Evolutionary conservation across 2,888 invertebrate species (phyloP).

Genomic region (Asteroscopus sphinx): DNA sequence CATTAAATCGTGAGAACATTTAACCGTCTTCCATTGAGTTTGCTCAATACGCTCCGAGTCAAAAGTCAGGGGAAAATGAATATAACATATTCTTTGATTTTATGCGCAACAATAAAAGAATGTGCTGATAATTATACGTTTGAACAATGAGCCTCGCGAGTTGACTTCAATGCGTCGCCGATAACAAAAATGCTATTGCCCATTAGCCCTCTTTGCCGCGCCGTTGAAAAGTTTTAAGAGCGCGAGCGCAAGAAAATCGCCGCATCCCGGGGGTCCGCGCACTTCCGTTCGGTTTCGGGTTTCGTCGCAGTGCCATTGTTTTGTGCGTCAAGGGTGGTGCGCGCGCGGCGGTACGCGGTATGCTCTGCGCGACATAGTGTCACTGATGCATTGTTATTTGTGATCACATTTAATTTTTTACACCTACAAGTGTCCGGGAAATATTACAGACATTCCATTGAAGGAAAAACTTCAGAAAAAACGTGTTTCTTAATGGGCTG

Average conservation of each 20-base stretch:
- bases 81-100: slow-evolving; percentile 88
- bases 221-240: slow-evolving; percentile 69
- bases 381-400: slow-evolving; percentile 55
- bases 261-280: slow-evolving; percentile 84
- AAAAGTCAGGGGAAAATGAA: slow-evolving; percentile 86
- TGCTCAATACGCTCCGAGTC: slow-evolving; percentile 82
- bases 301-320: slow-evolving; percentile 78
- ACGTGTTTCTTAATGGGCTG: slow-evolving; percentile 42
- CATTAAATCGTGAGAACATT: slow-evolving; percentile 86
- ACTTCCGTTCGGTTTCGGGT: slow-evolving; percentile 87
- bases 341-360: slow-evolving; percentile 54
- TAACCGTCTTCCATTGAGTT: slow-evolving; percentile 85
- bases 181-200: slow-evolving; percentile 78
- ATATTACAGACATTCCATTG: slow-evolving; percentile 32
- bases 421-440: slow-evolving; percentile 42
- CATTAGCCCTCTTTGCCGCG: slow-evolving; percentile 78
- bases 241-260: slow-evolving; percentile 86
- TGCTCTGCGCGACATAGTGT: slow-evolving; percentile 46
- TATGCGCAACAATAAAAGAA: slow-evolving; percentile 82
- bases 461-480: slow-evolving; percentile 45
- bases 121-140: slow-evolving; percentile 85
- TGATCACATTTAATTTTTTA: slow-evolving; percentile 55
- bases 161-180: slow-evolving; percentile 83
- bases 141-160: slow-evolving; percentile 83
- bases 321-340: slow-evolving; percentile 77